These are phyloP conservation scores for Brachypalpus laphriformis DNA, from an alignment of 2,888 invertebrate species.

Conservation along the genomic window DNA sequence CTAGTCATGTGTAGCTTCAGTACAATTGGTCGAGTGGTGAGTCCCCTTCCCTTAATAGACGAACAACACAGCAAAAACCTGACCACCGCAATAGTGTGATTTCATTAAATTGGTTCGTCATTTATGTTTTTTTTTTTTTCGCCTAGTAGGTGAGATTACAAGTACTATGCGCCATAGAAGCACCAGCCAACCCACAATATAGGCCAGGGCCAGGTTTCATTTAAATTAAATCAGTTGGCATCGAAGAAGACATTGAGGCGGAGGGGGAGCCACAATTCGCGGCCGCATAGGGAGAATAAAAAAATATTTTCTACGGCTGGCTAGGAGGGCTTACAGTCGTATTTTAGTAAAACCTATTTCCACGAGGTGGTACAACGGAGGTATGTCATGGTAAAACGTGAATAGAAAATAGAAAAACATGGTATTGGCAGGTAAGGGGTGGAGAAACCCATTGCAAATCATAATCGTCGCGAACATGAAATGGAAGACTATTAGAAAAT, in stretches of 20 bases:
- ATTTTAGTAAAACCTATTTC: conserved; percentile 33
- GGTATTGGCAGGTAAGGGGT: neutral
- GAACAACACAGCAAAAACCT: neutral
- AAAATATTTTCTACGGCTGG: conserved; percentile 14
- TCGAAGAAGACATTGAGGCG: conserved; percentile 5
- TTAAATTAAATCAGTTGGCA: conserved; percentile 50
- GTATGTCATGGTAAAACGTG: neutral
- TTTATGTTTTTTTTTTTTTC: neutral
- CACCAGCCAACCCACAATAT: conserved; percentile 19
- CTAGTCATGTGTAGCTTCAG: neutral
- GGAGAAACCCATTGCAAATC: conserved; percentile 16
- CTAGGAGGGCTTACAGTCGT: neutral
- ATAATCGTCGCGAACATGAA: neutral
- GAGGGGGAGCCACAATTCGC: neutral
- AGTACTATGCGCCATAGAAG: neutral
- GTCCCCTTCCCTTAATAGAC: neutral
- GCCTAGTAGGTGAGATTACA: conserved; percentile 14
- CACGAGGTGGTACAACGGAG: neutral
- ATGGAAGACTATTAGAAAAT: conserved; percentile 16
- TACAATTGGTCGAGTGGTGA: neutral
- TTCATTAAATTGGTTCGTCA: conserved; percentile 41
- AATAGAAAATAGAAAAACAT: neutral
- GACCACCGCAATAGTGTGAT: conserved; percentile 28
- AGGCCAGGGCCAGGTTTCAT: conserved; percentile 39
- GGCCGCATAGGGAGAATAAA: conserved; percentile 1